Conservation (phyloP, 2,797 vertebrate genomes). For the Peromyscus aztecus region DNA sequence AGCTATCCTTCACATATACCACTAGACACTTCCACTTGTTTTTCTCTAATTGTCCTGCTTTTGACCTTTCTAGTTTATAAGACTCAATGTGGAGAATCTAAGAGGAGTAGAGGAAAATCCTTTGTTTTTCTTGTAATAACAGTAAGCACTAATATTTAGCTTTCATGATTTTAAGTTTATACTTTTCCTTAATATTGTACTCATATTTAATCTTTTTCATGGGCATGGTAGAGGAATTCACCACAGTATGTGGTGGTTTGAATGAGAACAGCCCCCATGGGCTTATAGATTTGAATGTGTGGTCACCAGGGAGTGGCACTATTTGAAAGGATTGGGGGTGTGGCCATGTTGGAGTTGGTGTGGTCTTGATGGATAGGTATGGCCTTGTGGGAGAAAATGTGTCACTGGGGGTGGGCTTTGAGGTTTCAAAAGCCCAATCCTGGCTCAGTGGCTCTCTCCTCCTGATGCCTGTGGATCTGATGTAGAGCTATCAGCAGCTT, state of each 20-base stretch:
- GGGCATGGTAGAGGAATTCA: neutral
- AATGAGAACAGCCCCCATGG: neutral
- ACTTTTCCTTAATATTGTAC: neutral
- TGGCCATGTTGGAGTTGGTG: neutral
- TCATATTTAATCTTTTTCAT: neutral
- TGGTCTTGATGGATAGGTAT: neutral
- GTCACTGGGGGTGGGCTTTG: neutral
- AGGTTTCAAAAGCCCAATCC: neutral
- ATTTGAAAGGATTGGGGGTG: neutral
- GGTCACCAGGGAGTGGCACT: neutral
- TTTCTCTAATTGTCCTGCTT: neutral
- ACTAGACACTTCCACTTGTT: neutral
- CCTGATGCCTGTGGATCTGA: neutral
- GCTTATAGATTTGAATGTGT: neutral
- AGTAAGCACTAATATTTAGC: neutral
- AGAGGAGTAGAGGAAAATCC: neutral
- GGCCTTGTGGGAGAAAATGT: neutral
- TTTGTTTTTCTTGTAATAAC: neutral
- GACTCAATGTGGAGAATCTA: neutral
- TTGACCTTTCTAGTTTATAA: neutral
- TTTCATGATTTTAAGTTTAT: constrained; percentile 2
- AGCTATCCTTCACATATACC: neutral
- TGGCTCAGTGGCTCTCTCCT: neutral
- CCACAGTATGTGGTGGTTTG: neutral
- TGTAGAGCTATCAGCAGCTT: neutral